Conservation (phyloP, 2,113 vertebrate species). For the Phasianus colchicus region DNA sequence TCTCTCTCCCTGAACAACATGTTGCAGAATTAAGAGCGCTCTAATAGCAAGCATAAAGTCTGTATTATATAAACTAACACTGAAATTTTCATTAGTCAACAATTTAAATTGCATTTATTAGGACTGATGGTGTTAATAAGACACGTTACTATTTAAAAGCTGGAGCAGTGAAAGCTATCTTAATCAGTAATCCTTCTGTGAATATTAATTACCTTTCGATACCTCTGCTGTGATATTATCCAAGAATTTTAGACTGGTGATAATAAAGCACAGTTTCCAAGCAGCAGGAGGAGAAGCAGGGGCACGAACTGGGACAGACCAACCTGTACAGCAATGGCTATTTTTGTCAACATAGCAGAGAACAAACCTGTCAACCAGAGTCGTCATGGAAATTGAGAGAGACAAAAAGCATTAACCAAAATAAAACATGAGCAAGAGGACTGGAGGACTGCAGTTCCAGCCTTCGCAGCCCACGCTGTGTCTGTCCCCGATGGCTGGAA, state of each 20-base stretch:
- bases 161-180: not conserved
- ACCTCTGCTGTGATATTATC: not conserved
- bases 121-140: slow-evolving; percentile 22
- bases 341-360: not conserved
- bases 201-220: slow-evolving; percentile 27
- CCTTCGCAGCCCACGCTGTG: not conserved
- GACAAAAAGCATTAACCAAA: not conserved
- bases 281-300: not conserved
- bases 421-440: not conserved
- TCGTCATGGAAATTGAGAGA: slow-evolving; percentile 44
- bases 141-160: slow-evolving; percentile 33
- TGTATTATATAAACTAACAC: slow-evolving; percentile 32
- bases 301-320: not conserved
- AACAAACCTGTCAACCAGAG: slow-evolving; percentile 2
- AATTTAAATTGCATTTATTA: slow-evolving; percentile 22
- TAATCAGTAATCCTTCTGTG: not conserved
- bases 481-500: not conserved
- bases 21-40: not conserved
- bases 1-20: not conserved
- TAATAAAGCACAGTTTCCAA: not conserved
- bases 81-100: slow-evolving; percentile 51
- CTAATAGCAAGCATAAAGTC: slow-evolving; percentile 34
- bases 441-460: not conserved
- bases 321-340: not conserved
- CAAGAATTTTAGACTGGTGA: not conserved